Base-by-base conservation (phyloP, 2,888 invertebrate species). In the Ichneumoninae sp. region DNA sequence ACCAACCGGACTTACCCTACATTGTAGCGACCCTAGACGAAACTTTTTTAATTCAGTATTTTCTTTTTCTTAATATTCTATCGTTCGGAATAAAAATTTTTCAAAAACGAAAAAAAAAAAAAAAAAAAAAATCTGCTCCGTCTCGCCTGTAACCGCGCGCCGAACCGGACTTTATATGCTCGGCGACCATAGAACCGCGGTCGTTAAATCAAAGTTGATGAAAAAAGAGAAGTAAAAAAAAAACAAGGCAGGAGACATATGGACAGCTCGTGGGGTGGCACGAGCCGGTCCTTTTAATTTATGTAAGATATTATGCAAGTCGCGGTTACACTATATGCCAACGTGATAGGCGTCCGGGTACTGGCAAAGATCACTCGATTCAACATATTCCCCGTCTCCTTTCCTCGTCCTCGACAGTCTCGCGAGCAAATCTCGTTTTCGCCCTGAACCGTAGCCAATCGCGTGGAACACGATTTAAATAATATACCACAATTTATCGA, bases 231-330 rank as follows among this genome's bases (percentile, higher is more conserved):
- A 26, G 40, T 26, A 69, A 77, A 76, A 81, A 70, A 68, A 22
- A 47, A 69, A 60, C 10, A 22, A 79, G 69, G 71, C 71, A 66
- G 22, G 50, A 77, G 65, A 77, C 65, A 83, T 81, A 83, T 81
- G 83, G 65, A 70, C 77, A 77, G 40, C 40, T 81, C 66, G 78
- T 81, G 81, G 83, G 81, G 83, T 52, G 52, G 79, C 83, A 76
- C 83, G 75, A 87, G 83, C 84, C 83, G 88, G 87, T 87, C 88
- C 86, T 85, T 82, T 85, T 85, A 87, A 88, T 87, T 88, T 86
- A 87, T 88, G 85, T 86, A 86, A 88, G 71, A 83, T 70, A 83
- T 86, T 87, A 85, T 85, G 86, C 87, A 86, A 87, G 79, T 82
- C 26, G 79, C 76, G 79, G 79, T 86, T 85, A 78, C 47, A 81